Evolutionary conservation across 2,888 invertebrate species (phyloP).

Genomic region (Lomographa bimaculata): DNA sequence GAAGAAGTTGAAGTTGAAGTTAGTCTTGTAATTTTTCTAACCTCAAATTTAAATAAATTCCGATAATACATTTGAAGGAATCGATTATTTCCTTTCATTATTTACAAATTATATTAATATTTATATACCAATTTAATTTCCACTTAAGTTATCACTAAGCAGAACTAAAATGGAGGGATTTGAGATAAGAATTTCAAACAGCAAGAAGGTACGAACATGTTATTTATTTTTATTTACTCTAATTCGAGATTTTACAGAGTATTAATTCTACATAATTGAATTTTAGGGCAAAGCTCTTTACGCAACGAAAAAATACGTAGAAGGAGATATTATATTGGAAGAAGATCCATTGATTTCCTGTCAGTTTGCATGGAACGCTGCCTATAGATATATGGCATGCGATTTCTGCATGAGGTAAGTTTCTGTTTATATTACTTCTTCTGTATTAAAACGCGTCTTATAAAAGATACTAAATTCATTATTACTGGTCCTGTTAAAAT

Average conservation of each 20-base stretch:
- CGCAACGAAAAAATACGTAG: slow-evolving; percentile 86
- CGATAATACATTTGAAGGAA: too few relatives aligned
- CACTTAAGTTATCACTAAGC: too few relatives aligned
- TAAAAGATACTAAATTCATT: too few relatives aligned
- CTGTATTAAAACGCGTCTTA: too few relatives aligned
- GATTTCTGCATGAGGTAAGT: slow-evolving; percentile 92
- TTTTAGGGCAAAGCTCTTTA: slow-evolving; percentile 93
- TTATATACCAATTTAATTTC: too few relatives aligned
- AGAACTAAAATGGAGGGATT: slow-evolving; percentile 68
- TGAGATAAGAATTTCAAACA: slow-evolving; percentile 65
- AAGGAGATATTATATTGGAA: slow-evolving; percentile 92
- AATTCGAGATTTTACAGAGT: not conserved
- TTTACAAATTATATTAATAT: too few relatives aligned
- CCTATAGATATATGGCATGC: slow-evolving; percentile 94
- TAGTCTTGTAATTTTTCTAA: too few relatives aligned
- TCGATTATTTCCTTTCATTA: too few relatives aligned
- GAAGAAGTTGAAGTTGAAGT: too few relatives aligned
- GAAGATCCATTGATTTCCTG: slow-evolving; percentile 95
- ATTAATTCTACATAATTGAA: not conserved
- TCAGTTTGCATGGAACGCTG: slow-evolving; percentile 96
- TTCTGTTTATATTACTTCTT: not conserved
- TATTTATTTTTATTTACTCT: not conserved
- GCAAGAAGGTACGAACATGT: slow-evolving; percentile 72
- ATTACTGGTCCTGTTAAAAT: too few relatives aligned
- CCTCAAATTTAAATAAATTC: too few relatives aligned